Conservation (phyloP, 2,888 invertebrate genomes). For the Lepas anatifera region DNA sequence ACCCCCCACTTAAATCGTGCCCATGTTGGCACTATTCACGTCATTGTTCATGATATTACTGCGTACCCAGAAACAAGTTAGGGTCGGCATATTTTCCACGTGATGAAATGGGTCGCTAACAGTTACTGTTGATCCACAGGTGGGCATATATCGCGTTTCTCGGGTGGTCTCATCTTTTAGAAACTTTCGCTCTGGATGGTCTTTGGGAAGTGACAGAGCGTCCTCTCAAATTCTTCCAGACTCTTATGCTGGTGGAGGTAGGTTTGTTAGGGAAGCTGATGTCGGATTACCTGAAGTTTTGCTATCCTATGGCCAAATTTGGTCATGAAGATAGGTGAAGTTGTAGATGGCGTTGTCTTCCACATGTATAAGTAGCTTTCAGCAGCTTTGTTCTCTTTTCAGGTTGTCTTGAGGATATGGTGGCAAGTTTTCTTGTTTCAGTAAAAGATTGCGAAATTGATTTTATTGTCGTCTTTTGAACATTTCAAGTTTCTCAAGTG, state of each 20-base stretch:
- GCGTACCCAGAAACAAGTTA: not conserved
- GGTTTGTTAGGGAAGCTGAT: not conserved
- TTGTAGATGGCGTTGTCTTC: too few relatives aligned
- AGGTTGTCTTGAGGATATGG: not conserved
- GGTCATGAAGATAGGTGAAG: not conserved
- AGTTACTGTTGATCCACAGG: not conserved
- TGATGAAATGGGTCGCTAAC: too few relatives aligned
- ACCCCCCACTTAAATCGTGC: too few relatives aligned
- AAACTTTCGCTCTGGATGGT: conserved; percentile 8
- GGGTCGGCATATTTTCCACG: not conserved
- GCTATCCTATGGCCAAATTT: not conserved
- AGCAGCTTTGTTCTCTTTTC: not conserved
- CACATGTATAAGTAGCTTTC: not conserved
- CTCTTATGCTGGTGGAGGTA: conserved; percentile 23
- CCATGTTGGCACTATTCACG: not conserved
- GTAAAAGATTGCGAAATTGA: too few relatives aligned
- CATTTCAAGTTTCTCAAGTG: too few relatives aligned
- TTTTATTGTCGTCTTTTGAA: too few relatives aligned
- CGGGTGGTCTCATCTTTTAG: not conserved
- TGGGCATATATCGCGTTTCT: not conserved
- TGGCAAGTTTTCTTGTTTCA: too few relatives aligned
- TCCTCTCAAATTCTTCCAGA: conserved; percentile 21
- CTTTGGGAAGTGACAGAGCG: conserved; percentile 20
- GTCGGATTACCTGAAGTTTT: not conserved
- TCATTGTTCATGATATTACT: not conserved